Percentiles rank a stretch among this genome's conserved stretches.
Conservation (phyloP, 2,797 vertebrate species). For the Prunella strophiata region DNA sequence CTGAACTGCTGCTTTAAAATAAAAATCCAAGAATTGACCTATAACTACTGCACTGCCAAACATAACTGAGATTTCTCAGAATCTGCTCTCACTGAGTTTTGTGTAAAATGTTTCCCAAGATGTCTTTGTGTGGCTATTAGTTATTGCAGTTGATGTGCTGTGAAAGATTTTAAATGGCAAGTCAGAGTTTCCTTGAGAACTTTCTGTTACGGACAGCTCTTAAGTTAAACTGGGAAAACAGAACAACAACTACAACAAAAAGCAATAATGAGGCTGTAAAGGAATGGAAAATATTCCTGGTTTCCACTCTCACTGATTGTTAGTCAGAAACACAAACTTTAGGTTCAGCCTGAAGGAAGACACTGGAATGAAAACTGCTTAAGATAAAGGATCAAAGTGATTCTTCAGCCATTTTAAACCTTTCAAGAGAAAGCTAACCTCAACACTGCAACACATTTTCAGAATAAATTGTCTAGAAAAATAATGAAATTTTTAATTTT, state of each 20-base stretch:
- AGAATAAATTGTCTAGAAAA: neutral
- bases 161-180: neutral
- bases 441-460: neutral
- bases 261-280: neutral
- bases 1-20: neutral
- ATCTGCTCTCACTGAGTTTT: neutral
- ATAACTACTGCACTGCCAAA: neutral
- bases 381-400: neutral
- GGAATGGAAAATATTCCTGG: neutral
- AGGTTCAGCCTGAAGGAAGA: neutral
- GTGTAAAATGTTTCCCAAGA: neutral
- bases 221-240: neutral
- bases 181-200: neutral
- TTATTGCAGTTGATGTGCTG: neutral
- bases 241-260: neutral
- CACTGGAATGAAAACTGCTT: neutral
- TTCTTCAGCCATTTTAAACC: neutral
- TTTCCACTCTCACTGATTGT: neutral
- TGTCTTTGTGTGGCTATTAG: neutral
- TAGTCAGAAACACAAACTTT: neutral
- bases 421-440: neutral
- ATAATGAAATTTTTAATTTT: neutral
- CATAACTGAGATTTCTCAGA: slow-evolving; percentile 13
- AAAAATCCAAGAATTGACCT: neutral
- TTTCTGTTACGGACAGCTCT: neutral